Evolutionary conservation across 2,888 invertebrate species (phyloP), one percentile per base, ranked within the genome.

Genomic region (Eupithecia exiguata): DNA sequence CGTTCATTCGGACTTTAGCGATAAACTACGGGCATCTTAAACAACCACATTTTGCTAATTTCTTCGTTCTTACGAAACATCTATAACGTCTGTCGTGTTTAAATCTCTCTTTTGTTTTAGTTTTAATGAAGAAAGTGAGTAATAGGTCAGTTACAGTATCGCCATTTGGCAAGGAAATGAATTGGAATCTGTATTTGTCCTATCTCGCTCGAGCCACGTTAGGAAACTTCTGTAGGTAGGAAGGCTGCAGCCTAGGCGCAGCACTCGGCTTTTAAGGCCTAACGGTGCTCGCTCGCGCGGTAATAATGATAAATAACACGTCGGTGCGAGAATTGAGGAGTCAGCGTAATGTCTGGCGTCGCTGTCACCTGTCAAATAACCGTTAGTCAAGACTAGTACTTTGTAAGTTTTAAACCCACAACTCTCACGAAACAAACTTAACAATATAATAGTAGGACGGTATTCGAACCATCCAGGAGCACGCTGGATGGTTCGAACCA

Each of bases 221-320:
- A 16, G 66, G 66, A 16, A 40, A 43, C 40, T 40, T 40, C 65
- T 38, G n/a, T n/a, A n/a, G n/a, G n/a, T n/a, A 40, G 62, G 63
- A 68, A 63, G 38, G 67, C n/a, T 25, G 16, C 21, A 58, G 12
- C 67, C 62, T 35, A 16, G 25, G 25, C 0, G 58, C 58, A 61
- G 30, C 61, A 61, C 30, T 1, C 30, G n/a, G 61, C 62, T 18
- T 62, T 35, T 62, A 35, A 35, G 62, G 35, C 30, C 18, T 62
- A 62, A 62, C 30, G 30, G 14, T 14, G 61, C 5, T 61, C 14
- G 61, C 5, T 61, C 9, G 62, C 35, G 62, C 18, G 35, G 62
- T 62, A n/a, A 35, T 68, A n/a, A 35, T n/a, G 25, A 40, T 38
- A 25, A 30, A 25, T 61, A 14, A 5, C 43, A 14, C 66, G 25